Evolutionary conservation across 2,888 invertebrate species (phyloP).

Genomic region (Gari tellinella): DNA sequence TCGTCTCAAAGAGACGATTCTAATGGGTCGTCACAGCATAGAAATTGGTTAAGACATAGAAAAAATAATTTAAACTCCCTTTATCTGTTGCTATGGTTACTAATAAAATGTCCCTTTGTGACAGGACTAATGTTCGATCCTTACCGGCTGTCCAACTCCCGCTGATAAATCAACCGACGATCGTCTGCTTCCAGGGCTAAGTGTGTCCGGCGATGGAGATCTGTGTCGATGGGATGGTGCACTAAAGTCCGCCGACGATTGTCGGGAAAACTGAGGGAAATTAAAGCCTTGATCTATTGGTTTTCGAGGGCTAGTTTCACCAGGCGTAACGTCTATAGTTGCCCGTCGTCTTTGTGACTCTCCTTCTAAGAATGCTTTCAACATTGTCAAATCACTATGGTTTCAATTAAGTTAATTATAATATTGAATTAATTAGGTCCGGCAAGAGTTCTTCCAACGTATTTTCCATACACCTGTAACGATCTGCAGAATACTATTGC

Average conservation of each 20-base stretch:
- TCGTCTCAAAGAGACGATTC: too few species aligned
- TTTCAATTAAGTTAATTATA: constrained; percentile 13
- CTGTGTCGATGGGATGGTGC: background rate
- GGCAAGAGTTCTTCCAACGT: constrained; percentile 14
- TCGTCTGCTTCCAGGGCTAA: constrained; percentile 32
- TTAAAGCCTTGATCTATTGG: too few species aligned
- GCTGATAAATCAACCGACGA: constrained; percentile 40
- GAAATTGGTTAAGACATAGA: too few species aligned
- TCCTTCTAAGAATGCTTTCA: too few species aligned
- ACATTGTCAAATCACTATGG: too few species aligned
- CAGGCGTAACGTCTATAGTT: constrained; percentile 1
- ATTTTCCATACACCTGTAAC: background rate
- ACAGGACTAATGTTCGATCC: background rate
- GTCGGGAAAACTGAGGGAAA: too few species aligned
- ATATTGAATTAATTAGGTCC: background rate
- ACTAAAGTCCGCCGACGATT: too few species aligned
- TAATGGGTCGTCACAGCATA: too few species aligned
- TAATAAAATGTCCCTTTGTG: background rate
- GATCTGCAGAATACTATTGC: too few species aligned
- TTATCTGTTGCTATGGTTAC: too few species aligned
- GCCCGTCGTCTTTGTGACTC: background rate
- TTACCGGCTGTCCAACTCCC: constrained; percentile 33
- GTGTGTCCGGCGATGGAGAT: background rate
- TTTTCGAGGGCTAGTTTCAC: constrained; percentile 1
- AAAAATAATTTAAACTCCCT: too few species aligned